Conservation (phyloP, 2,888 invertebrate genomes). For the Lydus trimaculatus region DNA sequence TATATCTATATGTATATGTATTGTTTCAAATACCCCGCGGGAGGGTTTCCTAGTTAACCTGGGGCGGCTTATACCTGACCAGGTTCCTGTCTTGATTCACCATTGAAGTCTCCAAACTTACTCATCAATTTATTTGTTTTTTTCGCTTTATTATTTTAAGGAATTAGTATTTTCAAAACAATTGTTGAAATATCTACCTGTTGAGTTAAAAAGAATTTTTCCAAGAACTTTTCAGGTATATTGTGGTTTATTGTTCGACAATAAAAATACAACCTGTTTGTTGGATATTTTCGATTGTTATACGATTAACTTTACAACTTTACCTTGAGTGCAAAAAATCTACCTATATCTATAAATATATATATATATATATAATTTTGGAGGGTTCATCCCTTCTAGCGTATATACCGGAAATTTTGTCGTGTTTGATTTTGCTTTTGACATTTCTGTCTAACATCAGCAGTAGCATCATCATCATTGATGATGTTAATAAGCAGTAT, state of each 20-base stretch:
- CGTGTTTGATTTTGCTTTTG: background rate
- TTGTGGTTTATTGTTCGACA: conserved; percentile 1
- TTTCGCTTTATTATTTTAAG: background rate
- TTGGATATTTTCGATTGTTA: background rate
- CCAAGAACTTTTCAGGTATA: background rate
- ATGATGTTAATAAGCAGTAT: background rate
- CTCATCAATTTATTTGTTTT: background rate
- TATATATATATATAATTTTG: no score
- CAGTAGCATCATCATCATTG: background rate
- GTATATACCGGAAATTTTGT: background rate
- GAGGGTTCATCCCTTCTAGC: background rate
- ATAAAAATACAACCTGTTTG: conserved; percentile 1
- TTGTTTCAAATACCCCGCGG: conserved; percentile 51
- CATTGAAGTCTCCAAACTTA: conserved; percentile 41
- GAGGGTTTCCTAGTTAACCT: conserved; percentile 60
- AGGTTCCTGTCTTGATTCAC: conserved; percentile 46
- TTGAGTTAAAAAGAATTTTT: background rate
- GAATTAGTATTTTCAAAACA: background rate
- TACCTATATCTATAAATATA: no score
- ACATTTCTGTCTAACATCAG: conserved; percentile 8
- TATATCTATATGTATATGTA: no score
- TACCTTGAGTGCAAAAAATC: background rate
- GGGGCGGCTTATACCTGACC: conserved; percentile 52
- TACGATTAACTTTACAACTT: background rate
- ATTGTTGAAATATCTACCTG: background rate